These are phyloP conservation scores for Spodoptera litura DNA, from an alignment of 1,140 invertebrate species.

Conservation along the genomic window DNA sequence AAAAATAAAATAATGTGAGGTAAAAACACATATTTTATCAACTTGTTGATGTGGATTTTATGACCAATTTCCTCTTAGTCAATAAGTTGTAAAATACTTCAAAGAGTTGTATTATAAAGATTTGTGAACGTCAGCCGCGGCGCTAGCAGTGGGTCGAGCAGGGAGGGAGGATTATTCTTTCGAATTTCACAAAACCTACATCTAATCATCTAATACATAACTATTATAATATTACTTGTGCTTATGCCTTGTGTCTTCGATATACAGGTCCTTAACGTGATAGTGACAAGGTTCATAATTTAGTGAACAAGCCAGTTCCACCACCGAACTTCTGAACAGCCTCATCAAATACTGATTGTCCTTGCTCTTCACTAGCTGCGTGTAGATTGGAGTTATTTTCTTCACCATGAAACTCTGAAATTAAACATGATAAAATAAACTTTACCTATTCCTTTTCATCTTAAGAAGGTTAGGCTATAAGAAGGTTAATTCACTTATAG, in stretches of 20 bases:
- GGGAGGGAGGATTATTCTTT: no score
- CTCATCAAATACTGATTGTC: slow-evolving; percentile 62
- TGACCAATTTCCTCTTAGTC: no score
- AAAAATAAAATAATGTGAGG: slow-evolving; percentile 10
- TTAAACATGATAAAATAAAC: background rate
- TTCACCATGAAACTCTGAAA: slow-evolving; percentile 69
- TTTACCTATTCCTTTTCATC: no score
- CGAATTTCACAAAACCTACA: no score
- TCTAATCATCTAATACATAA: no score
- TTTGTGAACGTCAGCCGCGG: no score
- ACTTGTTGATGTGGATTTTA: no score
- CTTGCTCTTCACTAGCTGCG: slow-evolving; percentile 58
- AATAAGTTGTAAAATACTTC: no score
- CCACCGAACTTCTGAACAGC: slow-evolving; percentile 64
- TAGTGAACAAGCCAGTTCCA: slow-evolving; percentile 66
- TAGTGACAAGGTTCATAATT: slow-evolving; percentile 61
- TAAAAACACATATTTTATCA: background rate
- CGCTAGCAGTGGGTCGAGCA: no score
- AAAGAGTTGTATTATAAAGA: no score
- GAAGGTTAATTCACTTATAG: no score
- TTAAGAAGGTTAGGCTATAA: no score
- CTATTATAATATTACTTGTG: background rate
- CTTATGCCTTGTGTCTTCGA: slow-evolving; percentile 56
- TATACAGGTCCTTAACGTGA: slow-evolving; percentile 60
- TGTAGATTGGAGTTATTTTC: slow-evolving; percentile 66